Base-by-base conservation (phyloP, 2,797 vertebrate genomes). In the Urophycis tenuis region DNA sequence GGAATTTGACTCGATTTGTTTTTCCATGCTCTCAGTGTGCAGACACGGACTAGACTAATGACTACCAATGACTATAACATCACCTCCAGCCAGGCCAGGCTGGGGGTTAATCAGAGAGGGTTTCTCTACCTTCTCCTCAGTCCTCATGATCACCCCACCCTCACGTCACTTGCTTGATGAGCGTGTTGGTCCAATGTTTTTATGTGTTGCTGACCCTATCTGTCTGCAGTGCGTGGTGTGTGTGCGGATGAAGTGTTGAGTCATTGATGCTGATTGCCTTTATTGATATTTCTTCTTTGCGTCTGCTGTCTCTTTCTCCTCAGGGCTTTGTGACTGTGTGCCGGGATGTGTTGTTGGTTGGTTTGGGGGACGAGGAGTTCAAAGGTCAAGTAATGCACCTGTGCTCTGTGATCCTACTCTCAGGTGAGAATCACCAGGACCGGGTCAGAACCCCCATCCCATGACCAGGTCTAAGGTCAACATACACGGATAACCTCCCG, bases 321-420 rank as follows among this genome's bases (percentile, higher is more conserved):
- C 91, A 98, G 97, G 90, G 83, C 60, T 97, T 94, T 86, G 87
- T 98, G 85, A 85, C 87, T 0, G 90, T 96, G 19, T 95, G 93
- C 82, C 93, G 93, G 77, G 96, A 98, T 4, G 87, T 95, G 71
- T 77, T 97, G 69, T 94, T 96, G 73, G 92, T 98, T 41, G 94
- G 95, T 85, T 90, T 97, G 75, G 95, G 92, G 0, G 93, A 95
- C 69, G 17, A 79, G 32, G 73, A 79, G 0, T 96, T 99, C 89
- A 95, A 93, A 81, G 81, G 83, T 79, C 89, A 90, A 1, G 78
- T 96, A 81, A 90, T 99, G 74, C 92, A 94, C 73, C 77, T 95
- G 82, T 92, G 91, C 77, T 93, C 95, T 0, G 83, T 86, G 41
- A 77, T 95, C 78, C 88, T 96, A 53, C 85, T 94, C 72, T 91